A percentile compares a stretch with the other conserved stretches of the same genome.
Evolutionary conservation across 2,888 invertebrate species (phyloP).

Genomic region (Rhyacophila evoluta): DNA sequence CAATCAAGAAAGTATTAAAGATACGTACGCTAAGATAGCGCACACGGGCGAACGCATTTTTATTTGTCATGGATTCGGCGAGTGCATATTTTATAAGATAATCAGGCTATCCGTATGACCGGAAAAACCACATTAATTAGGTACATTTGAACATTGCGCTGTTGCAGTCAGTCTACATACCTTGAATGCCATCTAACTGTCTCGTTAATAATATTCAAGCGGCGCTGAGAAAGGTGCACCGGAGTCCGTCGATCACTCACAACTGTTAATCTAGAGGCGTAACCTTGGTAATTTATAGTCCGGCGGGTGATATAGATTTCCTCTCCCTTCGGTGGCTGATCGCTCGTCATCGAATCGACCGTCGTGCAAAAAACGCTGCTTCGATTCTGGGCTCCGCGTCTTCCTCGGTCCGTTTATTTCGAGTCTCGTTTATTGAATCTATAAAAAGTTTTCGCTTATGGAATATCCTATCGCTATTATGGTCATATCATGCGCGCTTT

Average conservation of each 20-base stretch:
- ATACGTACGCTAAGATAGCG: too few species aligned
- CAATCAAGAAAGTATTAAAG: too few species aligned
- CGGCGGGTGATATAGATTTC: neutral
- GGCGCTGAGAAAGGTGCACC: neutral
- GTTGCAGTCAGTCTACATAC: too few species aligned
- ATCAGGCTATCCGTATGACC: too few species aligned
- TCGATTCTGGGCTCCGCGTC: too few species aligned
- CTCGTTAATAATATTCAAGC: neutral
- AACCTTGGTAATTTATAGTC: conserved; percentile 14
- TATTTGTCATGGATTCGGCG: too few species aligned
- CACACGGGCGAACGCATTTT: too few species aligned
- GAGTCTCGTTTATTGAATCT: neutral
- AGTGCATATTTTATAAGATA: too few species aligned
- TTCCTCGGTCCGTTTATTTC: neutral
- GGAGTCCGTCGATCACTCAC: neutral
- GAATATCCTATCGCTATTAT: neutral
- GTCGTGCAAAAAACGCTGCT: neutral
- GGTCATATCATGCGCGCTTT: neutral
- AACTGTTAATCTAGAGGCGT: neutral
- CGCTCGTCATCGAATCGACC: neutral
- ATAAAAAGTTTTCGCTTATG: neutral
- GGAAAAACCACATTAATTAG: too few species aligned
- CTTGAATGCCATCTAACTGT: neutral
- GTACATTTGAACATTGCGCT: too few species aligned
- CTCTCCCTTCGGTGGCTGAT: neutral